Evolutionary conservation across 2,888 invertebrate species (phyloP).

Genomic region (Drosophila putrida): DNA sequence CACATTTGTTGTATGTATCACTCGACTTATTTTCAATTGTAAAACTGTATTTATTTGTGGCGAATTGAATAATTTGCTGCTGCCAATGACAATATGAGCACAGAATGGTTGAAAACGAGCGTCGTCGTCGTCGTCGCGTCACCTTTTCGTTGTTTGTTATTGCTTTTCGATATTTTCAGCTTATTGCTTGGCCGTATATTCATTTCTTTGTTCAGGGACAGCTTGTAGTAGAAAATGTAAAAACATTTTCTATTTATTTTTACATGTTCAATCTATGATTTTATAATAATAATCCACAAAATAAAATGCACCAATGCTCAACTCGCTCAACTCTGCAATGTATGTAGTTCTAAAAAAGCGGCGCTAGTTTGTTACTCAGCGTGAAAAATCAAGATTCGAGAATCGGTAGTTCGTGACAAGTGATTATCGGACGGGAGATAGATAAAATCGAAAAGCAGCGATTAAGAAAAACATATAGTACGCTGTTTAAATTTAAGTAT

Average conservation of each 20-base stretch:
- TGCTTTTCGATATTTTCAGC: constrained; percentile 42
- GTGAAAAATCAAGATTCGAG: too few relatives aligned
- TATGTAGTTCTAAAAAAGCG: too few relatives aligned
- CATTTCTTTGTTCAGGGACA: constrained; percentile 17
- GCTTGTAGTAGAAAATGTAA: constrained; percentile 15
- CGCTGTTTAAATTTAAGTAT: too few relatives aligned
- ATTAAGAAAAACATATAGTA: too few relatives aligned
- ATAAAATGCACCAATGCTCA: constrained; percentile 50
- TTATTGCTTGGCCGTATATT: constrained; percentile 25
- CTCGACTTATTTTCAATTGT: constrained; percentile 33
- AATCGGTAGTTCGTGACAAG: too few relatives aligned
- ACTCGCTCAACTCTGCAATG: constrained; percentile 44
- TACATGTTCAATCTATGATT: constrained; percentile 60
- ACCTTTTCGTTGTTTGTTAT: constrained; percentile 64
- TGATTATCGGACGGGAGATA: too few relatives aligned
- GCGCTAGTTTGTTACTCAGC: too few relatives aligned
- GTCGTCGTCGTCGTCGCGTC: constrained; percentile 64
- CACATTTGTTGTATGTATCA: constrained; percentile 39
- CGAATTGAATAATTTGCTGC: constrained; percentile 41
- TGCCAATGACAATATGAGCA: constrained; percentile 30
- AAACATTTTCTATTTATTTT: constrained; percentile 30
- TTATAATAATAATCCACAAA: constrained; percentile 69
- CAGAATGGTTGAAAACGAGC: constrained; percentile 48
- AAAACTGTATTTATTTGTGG: constrained; percentile 48
- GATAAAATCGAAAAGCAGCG: too few relatives aligned